phyloP scores from a whole-genome alignment of 2,797 vertebrate species.

The Coluber constrictor region DNA sequence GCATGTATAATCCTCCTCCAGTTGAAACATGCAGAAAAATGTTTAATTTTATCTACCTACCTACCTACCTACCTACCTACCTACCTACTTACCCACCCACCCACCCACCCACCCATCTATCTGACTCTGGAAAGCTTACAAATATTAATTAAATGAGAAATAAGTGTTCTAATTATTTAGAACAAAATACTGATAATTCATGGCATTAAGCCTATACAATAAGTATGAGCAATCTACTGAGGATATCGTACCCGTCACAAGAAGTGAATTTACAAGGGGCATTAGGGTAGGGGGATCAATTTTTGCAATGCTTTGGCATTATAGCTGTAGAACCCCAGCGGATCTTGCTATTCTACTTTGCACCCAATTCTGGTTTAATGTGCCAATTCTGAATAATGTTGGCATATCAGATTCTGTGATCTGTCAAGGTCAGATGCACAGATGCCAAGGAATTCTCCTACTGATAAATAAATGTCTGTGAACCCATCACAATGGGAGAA shows the following conservation, averaged over 20 bases:
- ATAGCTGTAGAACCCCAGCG: background rate
- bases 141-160: background rate
- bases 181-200: background rate
- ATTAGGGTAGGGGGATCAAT: background rate
- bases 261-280: background rate
- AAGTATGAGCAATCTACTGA: background rate
- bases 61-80: no score
- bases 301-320: background rate
- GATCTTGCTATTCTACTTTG: background rate
- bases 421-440: background rate
- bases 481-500: background rate
- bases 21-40: background rate
- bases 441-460: background rate
- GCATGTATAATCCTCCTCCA: background rate
- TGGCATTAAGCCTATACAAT: background rate
- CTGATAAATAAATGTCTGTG: background rate
- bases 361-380: background rate
- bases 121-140: background rate
- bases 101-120: no score
- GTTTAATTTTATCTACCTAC: background rate
- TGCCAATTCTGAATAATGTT: background rate
- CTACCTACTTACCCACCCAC: accelerated
- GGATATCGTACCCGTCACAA: background rate
- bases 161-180: background rate
- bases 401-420: background rate